Conservation (phyloP, 2,888 invertebrate genomes). For the Lithophane leautieri region DNA sequence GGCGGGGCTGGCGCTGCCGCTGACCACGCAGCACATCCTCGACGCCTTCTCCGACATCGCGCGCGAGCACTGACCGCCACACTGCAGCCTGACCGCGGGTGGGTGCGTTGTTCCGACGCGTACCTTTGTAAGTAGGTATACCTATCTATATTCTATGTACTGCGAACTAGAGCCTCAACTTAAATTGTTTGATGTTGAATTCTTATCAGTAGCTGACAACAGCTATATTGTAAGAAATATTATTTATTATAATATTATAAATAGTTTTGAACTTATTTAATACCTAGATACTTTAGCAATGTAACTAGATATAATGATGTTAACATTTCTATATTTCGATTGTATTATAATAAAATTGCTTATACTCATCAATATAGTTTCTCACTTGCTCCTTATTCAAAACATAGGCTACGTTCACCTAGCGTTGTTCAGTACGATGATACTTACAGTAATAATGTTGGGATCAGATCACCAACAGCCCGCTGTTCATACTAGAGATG, state of each 20-base stretch:
- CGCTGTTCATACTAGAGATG: too few species aligned
- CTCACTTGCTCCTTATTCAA: not conserved
- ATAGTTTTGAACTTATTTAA: slow-evolving; percentile 2
- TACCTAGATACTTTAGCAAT: slow-evolving; percentile 12
- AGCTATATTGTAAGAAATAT: not conserved
- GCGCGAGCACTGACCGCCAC: slow-evolving; percentile 94
- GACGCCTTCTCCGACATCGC: slow-evolving; percentile 99
- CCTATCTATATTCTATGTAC: not conserved
- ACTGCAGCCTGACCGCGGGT: slow-evolving; percentile 91
- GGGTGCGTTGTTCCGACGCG: not conserved
- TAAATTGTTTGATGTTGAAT: not conserved
- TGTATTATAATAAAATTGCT: slow-evolving; percentile 26
- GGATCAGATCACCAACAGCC: too few species aligned
- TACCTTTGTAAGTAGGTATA: not conserved
- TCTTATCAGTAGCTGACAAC: not conserved
- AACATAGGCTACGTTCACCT: not conserved
- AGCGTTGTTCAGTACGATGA: too few species aligned
- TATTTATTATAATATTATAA: slow-evolving; percentile 12
- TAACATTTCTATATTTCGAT: slow-evolving; percentile 38
- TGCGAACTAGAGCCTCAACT: slow-evolving; percentile 4
- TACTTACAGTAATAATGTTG: too few species aligned
- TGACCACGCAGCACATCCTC: slow-evolving; percentile 98
- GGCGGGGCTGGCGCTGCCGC: slow-evolving; percentile 97
- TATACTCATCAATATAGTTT: slow-evolving; percentile 6
- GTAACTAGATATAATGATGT: slow-evolving; percentile 13